Percentiles rank a stretch among this genome's conserved stretches.
phyloP scores from a whole-genome alignment of 1,140 invertebrate genomes.

The Conus ventricosus region DNA sequence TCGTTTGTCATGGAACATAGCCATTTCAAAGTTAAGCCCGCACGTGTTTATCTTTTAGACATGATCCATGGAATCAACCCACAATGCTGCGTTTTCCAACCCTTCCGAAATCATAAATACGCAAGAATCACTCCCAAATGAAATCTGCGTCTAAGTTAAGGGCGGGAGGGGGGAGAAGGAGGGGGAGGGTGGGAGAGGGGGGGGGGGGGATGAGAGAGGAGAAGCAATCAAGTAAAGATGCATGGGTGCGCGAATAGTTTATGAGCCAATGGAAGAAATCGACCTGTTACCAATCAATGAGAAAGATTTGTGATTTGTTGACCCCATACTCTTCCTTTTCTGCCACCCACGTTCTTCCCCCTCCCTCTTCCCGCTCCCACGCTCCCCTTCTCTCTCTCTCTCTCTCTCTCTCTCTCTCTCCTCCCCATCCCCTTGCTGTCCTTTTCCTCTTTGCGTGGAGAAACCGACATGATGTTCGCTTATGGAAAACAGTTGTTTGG shows the following conservation, averaged over 20 bases:
- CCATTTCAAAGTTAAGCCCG: no score
- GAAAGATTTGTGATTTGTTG: neutral
- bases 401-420: neutral
- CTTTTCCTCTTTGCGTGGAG: neutral
- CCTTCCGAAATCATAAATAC: no score
- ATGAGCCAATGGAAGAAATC: neutral
- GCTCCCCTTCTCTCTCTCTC: neutral
- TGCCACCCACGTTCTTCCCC: neutral
- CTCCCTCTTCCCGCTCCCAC: neutral
- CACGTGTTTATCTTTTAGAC: no score
- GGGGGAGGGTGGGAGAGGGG: no score
- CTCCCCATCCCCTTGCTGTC: neutral
- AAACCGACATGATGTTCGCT: constrained; percentile 31
- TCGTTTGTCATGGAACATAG: no score
- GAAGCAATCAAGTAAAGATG: neutral
- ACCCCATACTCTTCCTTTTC: neutral
- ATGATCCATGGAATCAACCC: no score
- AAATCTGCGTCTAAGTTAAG: no score
- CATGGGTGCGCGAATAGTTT: neutral
- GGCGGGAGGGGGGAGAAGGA: no score
- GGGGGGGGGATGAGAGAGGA: no score
- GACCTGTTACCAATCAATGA: neutral
- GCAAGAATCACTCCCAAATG: no score
- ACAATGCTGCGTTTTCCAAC: no score
- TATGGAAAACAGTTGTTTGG: constrained; percentile 38